These are phyloP conservation scores for Hormaphis cornu DNA, from an alignment of 1,140 invertebrate species.

Conservation along the genomic window DNA sequence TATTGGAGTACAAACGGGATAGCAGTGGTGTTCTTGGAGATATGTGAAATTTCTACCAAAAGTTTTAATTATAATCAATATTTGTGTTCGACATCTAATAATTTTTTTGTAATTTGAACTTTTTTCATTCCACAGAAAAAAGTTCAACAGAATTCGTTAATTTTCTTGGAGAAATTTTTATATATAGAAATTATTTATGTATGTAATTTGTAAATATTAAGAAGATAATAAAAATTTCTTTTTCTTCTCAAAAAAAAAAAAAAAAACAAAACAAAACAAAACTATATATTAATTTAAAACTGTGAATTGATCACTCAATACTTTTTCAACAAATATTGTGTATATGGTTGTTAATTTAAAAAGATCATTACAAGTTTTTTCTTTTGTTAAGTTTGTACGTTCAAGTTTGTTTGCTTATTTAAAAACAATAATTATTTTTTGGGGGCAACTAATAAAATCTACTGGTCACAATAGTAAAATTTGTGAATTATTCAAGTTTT, in stretches of 20 bases:
- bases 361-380: slow-evolving; percentile 29
- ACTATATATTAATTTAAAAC: slow-evolving; percentile 1
- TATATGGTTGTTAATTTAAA: slow-evolving; percentile 30
- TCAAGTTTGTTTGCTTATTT: slow-evolving; percentile 33
- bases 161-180: slow-evolving; percentile 24
- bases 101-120: slow-evolving; percentile 23
- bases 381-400: slow-evolving; percentile 31
- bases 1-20: slow-evolving; percentile 25
- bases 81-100: slow-evolving; percentile 21
- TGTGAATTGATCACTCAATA: slow-evolving; percentile 7
- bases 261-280: not conserved
- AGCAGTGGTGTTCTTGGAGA: slow-evolving; percentile 6
- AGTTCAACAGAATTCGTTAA: slow-evolving; percentile 21
- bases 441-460: slow-evolving; percentile 18
- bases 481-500: slow-evolving; percentile 28
- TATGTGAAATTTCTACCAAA: slow-evolving; percentile 12
- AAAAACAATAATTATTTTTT: slow-evolving; percentile 29
- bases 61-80: not conserved
- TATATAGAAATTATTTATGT: slow-evolving; percentile 30
- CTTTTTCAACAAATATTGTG: slow-evolving; percentile 21
- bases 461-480: slow-evolving; percentile 13
- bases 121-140: slow-evolving; percentile 28
- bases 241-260: slow-evolving; percentile 11
- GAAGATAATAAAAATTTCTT: slow-evolving; percentile 13
- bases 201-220: slow-evolving; percentile 22